phyloP scores from a whole-genome alignment of 2,888 invertebrate species.

The Pseudococcus jackbeardsleyi region DNA sequence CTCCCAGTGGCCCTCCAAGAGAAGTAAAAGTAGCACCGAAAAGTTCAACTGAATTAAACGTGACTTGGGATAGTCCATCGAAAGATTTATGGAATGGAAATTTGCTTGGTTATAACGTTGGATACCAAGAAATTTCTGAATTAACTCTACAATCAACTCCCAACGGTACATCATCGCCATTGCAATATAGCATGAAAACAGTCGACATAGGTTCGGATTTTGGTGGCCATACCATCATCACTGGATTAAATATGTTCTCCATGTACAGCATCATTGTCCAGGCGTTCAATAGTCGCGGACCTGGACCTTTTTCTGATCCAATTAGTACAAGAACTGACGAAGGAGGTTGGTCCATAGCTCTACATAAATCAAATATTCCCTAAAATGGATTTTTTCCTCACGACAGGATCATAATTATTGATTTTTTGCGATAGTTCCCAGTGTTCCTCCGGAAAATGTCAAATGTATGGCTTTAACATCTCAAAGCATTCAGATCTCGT shows the following conservation, averaged over 20 bases:
- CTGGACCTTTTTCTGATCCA: constrained; percentile 86
- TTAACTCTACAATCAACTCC: constrained; percentile 67
- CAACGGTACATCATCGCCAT: constrained; percentile 70
- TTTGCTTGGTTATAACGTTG: constrained; percentile 88
- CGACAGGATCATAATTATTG: neutral
- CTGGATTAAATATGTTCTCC: constrained; percentile 83
- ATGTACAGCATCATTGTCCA: constrained; percentile 87
- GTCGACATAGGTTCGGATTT: constrained; percentile 82
- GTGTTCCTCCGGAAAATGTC: constrained; percentile 85
- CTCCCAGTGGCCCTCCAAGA: constrained; percentile 83
- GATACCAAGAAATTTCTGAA: constrained; percentile 79
- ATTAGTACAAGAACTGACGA: constrained; percentile 85
- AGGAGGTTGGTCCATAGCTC: constrained; percentile 76
- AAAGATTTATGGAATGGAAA: constrained; percentile 90
- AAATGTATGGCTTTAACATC: constrained; percentile 86
- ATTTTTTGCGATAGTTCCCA: constrained; percentile 78
- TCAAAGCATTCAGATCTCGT: constrained; percentile 86
- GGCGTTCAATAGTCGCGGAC: constrained; percentile 88
- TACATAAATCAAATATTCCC: neutral
- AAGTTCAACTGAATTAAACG: constrained; percentile 86
- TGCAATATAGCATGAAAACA: constrained; percentile 81
- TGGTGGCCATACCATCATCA: constrained; percentile 78
- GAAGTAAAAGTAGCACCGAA: constrained; percentile 87
- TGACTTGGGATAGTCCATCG: constrained; percentile 90
- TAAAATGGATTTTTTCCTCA: neutral